Conservation (phyloP, 2,888 invertebrate species). For the Caenorhabditis sp. region DNA sequence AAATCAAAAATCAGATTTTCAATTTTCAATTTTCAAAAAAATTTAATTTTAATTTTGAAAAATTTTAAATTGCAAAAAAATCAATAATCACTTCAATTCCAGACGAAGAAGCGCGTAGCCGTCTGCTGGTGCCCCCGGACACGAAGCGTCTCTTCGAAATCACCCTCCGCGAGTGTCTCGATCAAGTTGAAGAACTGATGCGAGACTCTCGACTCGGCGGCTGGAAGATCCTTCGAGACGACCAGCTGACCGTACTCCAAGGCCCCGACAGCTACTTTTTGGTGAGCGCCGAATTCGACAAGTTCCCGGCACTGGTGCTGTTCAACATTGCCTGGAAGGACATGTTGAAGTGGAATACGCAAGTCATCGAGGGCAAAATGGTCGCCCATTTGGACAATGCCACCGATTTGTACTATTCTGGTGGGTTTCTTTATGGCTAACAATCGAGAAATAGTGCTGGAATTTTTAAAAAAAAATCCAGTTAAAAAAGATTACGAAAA, state of each 20-base stretch:
- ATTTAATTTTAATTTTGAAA: too few relatives aligned
- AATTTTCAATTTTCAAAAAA: too few relatives aligned
- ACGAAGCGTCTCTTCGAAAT: constrained; percentile 55
- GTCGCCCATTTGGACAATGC: constrained; percentile 69
- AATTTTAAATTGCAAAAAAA: not conserved
- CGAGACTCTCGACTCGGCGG: constrained; percentile 63
- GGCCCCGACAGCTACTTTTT: constrained; percentile 72
- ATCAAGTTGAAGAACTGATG: constrained; percentile 58
- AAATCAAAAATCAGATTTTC: too few relatives aligned
- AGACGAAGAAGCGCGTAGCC: constrained; percentile 56
- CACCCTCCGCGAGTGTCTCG: constrained; percentile 49
- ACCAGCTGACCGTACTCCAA: constrained; percentile 55
- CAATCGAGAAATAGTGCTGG: too few relatives aligned
- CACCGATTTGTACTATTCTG: constrained; percentile 76
- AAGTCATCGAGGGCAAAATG: constrained; percentile 69
- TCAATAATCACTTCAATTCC: not conserved
- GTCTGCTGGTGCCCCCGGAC: constrained; percentile 61
- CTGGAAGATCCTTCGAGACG: constrained; percentile 61
- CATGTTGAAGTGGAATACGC: constrained; percentile 75
- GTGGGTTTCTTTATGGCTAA: too few relatives aligned
- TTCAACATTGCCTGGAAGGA: constrained; percentile 77
- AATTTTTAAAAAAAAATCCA: too few relatives aligned
- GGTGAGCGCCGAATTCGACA: constrained; percentile 68
- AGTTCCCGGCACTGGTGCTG: constrained; percentile 64
- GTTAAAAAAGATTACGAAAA: too few relatives aligned